Evolutionary conservation across 2,797 vertebrate genomes (phyloP).

Genomic region (Amazonetta brasiliensis): DNA sequence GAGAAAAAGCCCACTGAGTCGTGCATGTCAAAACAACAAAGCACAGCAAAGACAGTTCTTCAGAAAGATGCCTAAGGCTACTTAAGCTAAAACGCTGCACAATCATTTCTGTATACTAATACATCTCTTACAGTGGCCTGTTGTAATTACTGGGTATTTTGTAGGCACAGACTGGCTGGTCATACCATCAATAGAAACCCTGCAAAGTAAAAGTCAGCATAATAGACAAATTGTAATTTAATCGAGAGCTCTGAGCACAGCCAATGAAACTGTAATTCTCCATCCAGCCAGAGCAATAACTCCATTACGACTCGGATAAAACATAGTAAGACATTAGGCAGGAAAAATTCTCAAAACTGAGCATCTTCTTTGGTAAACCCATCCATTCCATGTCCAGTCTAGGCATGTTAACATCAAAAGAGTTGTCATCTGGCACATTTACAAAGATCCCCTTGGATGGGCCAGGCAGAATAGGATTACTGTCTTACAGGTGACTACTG

Average conservation of each 20-base stretch:
- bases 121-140: conserved; percentile 40
- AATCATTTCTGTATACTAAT: conserved; percentile 53
- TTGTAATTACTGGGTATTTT: conserved; percentile 56
- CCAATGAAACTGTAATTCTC: background rate
- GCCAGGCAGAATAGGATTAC: background rate
- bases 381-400: background rate
- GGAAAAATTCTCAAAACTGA: background rate
- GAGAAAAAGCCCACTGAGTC: conserved; percentile 55
- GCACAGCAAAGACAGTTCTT: conserved; percentile 43
- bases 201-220: conserved; percentile 40
- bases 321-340: background rate
- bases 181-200: conserved; percentile 8
- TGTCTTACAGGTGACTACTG: background rate
- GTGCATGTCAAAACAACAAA: conserved; percentile 39
- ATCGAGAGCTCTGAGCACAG: background rate
- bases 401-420: background rate
- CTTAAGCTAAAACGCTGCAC: conserved; percentile 55
- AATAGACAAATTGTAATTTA: conserved; percentile 45
- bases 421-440: background rate
- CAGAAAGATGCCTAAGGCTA: conserved; percentile 28
- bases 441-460: background rate
- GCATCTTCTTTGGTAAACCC: background rate
- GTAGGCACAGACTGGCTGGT: conserved; percentile 17
- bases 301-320: background rate
- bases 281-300: background rate